Evolutionary conservation across 2,113 vertebrate species (phyloP).

Genomic region (Baryphthengus martii): DNA sequence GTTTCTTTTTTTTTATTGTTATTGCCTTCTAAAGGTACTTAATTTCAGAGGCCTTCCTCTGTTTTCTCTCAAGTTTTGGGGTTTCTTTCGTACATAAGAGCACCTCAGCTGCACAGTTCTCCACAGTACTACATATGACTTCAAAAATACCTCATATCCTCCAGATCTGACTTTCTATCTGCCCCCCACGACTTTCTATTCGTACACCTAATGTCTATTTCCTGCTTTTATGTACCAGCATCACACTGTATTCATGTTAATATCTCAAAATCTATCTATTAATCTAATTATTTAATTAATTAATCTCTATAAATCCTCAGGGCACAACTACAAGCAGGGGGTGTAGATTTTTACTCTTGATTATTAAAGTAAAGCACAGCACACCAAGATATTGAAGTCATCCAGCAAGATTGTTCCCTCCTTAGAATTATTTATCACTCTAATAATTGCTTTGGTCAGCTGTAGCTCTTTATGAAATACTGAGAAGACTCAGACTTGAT

Average conservation of each 20-base stretch:
- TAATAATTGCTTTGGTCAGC: background rate
- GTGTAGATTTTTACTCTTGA: background rate
- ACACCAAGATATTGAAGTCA: background rate
- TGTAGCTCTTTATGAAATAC: background rate
- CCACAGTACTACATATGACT: background rate
- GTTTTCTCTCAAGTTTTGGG: background rate
- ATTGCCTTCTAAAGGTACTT: background rate
- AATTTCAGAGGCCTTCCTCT: background rate
- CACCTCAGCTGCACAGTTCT: background rate
- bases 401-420: background rate
- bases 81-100: background rate
- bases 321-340: background rate
- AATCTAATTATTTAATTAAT: background rate
- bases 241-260: background rate
- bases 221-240: accelerated
- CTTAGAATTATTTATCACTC: background rate
- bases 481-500: background rate
- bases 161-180: background rate
- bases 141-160: background rate
- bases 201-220: background rate
- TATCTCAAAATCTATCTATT: background rate
- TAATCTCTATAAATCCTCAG: background rate
- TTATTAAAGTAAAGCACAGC: background rate
- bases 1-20: background rate
- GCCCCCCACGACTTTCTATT: background rate